Percentiles rank a stretch among this genome's conserved stretches.
Evolutionary conservation across 2,113 vertebrate genomes (phyloP).

Genomic region (Protobothrops flavoviridis): DNA sequence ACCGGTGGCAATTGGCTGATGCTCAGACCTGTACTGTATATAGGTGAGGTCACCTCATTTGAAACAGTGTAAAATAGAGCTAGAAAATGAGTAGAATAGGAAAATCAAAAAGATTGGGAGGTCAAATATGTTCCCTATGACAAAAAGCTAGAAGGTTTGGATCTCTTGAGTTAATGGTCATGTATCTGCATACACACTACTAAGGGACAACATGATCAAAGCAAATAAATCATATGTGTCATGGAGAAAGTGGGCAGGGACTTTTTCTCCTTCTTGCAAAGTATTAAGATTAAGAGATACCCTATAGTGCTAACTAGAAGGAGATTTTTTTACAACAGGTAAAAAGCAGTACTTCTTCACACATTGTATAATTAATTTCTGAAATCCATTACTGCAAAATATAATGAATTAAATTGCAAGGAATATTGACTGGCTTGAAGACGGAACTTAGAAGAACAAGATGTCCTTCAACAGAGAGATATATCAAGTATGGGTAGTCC

Average conservation of each 20-base stretch:
- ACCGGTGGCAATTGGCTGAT: not conserved
- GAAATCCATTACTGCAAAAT: not conserved
- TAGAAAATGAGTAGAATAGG: not conserved
- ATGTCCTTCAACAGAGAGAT: not conserved
- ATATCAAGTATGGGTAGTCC: not conserved
- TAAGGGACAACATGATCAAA: not conserved
- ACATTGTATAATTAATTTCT: not conserved
- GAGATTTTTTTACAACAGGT: not conserved
- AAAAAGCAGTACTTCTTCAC: not conserved
- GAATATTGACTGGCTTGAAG: not conserved
- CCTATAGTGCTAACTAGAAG: not conserved
- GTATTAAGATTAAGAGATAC: not conserved
- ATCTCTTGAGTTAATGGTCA: not conserved
- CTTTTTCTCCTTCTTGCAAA: not conserved
- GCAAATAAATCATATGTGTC: not conserved
- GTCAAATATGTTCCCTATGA: not conserved
- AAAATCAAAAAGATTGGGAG: not conserved
- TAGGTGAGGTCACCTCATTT: not conserved
- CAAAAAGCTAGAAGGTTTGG: not conserved
- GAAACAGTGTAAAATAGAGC: not conserved
- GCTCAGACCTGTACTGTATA: not conserved
- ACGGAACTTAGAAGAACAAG: no score
- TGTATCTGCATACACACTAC: not conserved
- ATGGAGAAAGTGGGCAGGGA: not conserved
- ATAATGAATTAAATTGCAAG: not conserved